Base-by-base conservation (phyloP, 1,140 invertebrate species). In the Drosophila suzukii region DNA sequence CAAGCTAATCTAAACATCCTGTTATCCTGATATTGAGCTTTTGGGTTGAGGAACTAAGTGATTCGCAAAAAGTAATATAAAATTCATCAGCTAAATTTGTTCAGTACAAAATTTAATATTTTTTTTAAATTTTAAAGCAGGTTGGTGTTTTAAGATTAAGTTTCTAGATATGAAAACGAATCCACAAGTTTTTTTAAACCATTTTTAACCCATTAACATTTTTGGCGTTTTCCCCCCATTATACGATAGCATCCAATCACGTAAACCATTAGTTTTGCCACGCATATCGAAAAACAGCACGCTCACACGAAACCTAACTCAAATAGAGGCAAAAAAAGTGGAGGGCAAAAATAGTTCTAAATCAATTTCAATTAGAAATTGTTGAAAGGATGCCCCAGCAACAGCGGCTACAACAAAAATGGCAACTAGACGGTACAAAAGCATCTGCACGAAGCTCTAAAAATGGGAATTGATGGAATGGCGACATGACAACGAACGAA, bases 311-410 rank as follows among this genome's bases (percentile, higher is more conserved):
- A 17, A 38, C 66, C 27, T 2, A 54, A 47, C 41, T 27, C 10
- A 32, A 56, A 55, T 32, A 13, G 27, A 20, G 41, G 62, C 3
- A 68, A 72, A 68, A 55, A 20, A 53, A 53, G 36, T 27, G 39
- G 44, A 72, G 65, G 46, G 53, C 78, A 66, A 81, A 84, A 81
- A 85, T 71, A 75, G 70, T 70, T 85, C 55, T 77, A 88, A 88
- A 84, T 88, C 84, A 88, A 84, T 81, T 88, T 88, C 84, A 88
- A 88, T 88, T 88, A 88, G 73, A 85, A 85, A 85, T 71, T 75
- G 51, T 44, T 81, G 51, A 83, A 88, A 88, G 82, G 83, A 88
- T 82, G 75, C 58, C 66, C 55, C 54, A 74, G 53, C 68, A 78
- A 74, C 38, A 62, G 57, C 50, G 70, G 50, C 70, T 61, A 39